Evolutionary conservation across 1,140 invertebrate genomes (phyloP), one percentile per base, ranked within the genome.

Genomic region (Musca vetustissima): DNA sequence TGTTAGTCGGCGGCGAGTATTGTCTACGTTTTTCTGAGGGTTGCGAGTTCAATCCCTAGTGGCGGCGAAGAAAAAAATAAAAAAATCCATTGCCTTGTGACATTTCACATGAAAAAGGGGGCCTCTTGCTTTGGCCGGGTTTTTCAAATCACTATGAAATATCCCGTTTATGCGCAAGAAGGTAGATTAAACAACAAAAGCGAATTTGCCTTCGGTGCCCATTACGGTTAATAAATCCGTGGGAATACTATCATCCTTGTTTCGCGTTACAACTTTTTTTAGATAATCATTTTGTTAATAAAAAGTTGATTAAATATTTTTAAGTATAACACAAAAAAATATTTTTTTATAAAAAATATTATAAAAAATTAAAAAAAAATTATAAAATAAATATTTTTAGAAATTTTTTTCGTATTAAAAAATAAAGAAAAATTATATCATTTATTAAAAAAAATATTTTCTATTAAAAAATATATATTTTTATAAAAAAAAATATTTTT

Each of bases 191-290:
- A 64, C 14, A 15, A 43, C 47, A 36, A 57, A 64, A 66, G 66
- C 55, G 47, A 67, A 67, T 70, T 59, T 24, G 69, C 66, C 69
- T 70, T 70, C 69, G 69, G 69, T 70, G 69, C 66, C 69, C 69
- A 50, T 15, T 21, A 53, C 32, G 64, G 69, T 64, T 70, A 21
- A 36, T 52, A 67, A 70, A 53, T 64, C 69, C 65, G 48, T 68
- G 55, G 66, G 69, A 52, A 67, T 59, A 61, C 69, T 64, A 67
- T 68, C 66, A 70, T 70, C 69, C 69, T 70, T 55, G 59, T 64
- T 67, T 68, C 66, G 55, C 65, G 25, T 61, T 64, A 70, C 69
- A 70, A 52, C 48, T 68, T 70, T 70, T 70, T 68, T 68, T n/a
- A n/a, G n/a, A n/a, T n/a, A n/a, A 47, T 19, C 3, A 4, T 28